Percentiles rank a stretch among this genome's conserved stretches.
Conservation (phyloP, 1,140 invertebrate species). For the Panagrolaimus sp. region DNA sequence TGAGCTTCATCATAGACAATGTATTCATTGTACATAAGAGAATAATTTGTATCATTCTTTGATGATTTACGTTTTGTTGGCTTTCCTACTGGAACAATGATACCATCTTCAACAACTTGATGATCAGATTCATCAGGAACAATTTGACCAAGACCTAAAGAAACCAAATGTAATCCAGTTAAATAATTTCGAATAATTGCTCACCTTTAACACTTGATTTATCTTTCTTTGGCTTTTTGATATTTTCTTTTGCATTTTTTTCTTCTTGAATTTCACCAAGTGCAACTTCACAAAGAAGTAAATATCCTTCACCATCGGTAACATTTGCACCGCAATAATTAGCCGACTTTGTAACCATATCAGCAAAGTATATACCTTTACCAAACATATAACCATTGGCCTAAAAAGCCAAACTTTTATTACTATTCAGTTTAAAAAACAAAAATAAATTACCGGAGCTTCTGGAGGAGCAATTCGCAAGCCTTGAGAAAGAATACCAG, state of each 20-base stretch:
- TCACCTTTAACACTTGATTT: conserved; percentile 43
- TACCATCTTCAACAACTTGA: conserved; percentile 28
- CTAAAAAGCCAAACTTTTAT: too few species aligned
- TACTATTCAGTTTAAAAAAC: too few species aligned
- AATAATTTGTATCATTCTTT: conserved; percentile 17
- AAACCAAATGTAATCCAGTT: conserved; percentile 6
- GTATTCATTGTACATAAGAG: conserved; percentile 62
- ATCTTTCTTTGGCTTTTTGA: conserved; percentile 40
- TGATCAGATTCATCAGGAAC: conserved; percentile 24
- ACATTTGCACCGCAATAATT: conserved; percentile 82
- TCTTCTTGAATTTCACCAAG: conserved; percentile 40
- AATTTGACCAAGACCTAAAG: conserved; percentile 35
- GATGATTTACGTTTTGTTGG: conserved; percentile 19
- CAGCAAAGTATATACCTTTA: conserved; percentile 81
- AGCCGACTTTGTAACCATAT: conserved; percentile 92
- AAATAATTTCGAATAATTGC: background rate
- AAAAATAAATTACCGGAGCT: conserved; percentile 66
- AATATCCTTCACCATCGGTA: conserved; percentile 65
- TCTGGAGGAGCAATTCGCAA: conserved; percentile 90
- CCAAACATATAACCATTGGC: conserved; percentile 97
- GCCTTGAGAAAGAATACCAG: conserved; percentile 90
- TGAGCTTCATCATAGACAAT: conserved; percentile 86
- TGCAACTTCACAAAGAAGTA: conserved; percentile 77
- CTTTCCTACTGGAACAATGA: conserved; percentile 38
- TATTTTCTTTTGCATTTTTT: conserved; percentile 26